Evolutionary conservation across 2,113 vertebrate species (phyloP).

Genomic region (Rhinopomastus cyanomelas): DNA sequence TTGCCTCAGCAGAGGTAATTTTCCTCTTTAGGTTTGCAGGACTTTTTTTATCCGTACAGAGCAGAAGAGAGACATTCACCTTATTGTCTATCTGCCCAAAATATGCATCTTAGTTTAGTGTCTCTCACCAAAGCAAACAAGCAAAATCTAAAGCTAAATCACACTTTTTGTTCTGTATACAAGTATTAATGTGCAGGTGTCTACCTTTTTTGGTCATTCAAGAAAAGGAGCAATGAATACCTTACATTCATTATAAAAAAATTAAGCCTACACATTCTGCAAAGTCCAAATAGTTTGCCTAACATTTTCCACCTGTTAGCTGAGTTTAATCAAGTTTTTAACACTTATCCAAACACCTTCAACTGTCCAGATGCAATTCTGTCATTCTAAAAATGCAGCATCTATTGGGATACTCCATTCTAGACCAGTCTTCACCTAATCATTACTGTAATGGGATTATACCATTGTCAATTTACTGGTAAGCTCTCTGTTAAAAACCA

Average conservation of each 20-base stretch:
- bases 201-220: not conserved
- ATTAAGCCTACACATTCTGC: not conserved
- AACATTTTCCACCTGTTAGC: not conserved
- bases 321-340: not conserved
- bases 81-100: not conserved
- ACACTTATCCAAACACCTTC: not conserved
- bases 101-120: not conserved
- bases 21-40: not conserved
- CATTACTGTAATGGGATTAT: not conserved
- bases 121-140: not conserved
- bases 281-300: not conserved
- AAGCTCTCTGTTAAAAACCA: not conserved
- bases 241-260: not conserved
- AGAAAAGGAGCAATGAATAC: not conserved
- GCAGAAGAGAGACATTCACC: not conserved
- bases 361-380: not conserved
- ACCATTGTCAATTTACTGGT: not conserved
- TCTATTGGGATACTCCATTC: not conserved
- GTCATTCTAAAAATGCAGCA: not conserved
- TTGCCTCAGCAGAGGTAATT: not conserved
- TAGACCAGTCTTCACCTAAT: not conserved
- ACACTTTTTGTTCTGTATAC: accelerated
- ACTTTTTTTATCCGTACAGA: not conserved
- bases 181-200: not conserved
- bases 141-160: not conserved